Conservation (phyloP, 1,140 invertebrate genomes). For the Cyclargus thomasi region DNA sequence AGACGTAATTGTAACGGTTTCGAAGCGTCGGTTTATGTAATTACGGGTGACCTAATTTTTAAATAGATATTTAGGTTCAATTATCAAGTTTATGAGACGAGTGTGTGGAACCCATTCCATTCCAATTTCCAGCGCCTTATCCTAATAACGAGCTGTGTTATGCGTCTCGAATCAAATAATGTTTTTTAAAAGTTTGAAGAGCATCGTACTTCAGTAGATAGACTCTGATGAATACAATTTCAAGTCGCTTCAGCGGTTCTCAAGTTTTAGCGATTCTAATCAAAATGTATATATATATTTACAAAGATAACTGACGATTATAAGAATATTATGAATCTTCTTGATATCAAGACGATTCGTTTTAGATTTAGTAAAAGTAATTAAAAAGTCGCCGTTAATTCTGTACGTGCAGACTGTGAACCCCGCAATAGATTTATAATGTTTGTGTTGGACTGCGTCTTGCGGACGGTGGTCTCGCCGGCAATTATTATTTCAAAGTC, state of each 20-base stretch:
- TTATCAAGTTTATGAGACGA: not conserved
- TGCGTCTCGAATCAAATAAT: no score
- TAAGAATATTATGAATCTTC: no score
- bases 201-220: not conserved
- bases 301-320: not conserved
- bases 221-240: no score
- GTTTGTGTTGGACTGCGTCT: constrained; percentile 34
- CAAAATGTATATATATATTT: no score
- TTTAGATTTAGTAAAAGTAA: not conserved
- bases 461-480: not conserved
- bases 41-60: not conserved
- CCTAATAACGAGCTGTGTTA: no score
- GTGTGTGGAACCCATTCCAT: no score
- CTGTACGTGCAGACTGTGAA: constrained; percentile 38
- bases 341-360: not conserved
- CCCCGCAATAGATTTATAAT: constrained; percentile 45
- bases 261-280: no score
- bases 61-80: not conserved
- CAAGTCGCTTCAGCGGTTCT: no score
- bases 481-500: not conserved
- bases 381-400: not conserved
- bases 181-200: no score
- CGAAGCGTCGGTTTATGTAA: not conserved
- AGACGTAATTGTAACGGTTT: not conserved
- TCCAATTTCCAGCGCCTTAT: no score